Percentiles rank a stretch among this genome's conserved stretches.
These are phyloP conservation scores for Burhinus oedicnemus DNA, from an alignment of 2,113 vertebrate species.

Conservation along the genomic window DNA sequence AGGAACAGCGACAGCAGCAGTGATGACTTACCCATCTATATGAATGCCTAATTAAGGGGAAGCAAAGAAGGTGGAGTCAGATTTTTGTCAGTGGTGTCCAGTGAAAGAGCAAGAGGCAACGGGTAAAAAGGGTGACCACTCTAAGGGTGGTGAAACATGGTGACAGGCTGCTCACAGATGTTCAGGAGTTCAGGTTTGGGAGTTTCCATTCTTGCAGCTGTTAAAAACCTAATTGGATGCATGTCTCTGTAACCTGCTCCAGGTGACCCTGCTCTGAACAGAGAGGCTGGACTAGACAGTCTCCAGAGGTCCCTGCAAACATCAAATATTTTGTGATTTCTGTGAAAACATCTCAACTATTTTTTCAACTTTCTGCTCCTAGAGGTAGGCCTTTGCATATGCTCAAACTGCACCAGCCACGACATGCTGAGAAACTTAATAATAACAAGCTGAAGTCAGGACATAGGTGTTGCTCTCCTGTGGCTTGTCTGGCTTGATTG, in stretches of 20 bases:
- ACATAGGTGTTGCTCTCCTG: background rate
- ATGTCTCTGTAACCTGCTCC: background rate
- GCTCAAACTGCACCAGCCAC: background rate
- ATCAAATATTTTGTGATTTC: background rate
- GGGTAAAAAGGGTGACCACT: background rate
- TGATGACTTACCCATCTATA: background rate
- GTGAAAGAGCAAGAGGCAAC: background rate
- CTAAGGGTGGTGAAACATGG: background rate
- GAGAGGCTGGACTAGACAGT: background rate
- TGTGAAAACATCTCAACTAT: background rate
- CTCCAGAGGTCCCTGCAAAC: background rate
- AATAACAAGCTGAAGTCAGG: background rate
- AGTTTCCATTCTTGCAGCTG: background rate
- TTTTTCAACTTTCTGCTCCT: background rate
- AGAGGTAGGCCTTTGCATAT: background rate
- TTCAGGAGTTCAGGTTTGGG: background rate
- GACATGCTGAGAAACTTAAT: background rate
- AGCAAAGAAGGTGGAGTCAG: background rate
- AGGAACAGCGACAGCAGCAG: background rate
- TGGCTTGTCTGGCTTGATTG: background rate
- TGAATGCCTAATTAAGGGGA: background rate
- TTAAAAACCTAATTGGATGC: background rate
- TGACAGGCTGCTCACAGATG: background rate
- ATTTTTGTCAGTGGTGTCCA: background rate
- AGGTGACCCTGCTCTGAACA: background rate